Conservation (phyloP, 2,113 vertebrate species). For the Scartelaos histophorus region DNA sequence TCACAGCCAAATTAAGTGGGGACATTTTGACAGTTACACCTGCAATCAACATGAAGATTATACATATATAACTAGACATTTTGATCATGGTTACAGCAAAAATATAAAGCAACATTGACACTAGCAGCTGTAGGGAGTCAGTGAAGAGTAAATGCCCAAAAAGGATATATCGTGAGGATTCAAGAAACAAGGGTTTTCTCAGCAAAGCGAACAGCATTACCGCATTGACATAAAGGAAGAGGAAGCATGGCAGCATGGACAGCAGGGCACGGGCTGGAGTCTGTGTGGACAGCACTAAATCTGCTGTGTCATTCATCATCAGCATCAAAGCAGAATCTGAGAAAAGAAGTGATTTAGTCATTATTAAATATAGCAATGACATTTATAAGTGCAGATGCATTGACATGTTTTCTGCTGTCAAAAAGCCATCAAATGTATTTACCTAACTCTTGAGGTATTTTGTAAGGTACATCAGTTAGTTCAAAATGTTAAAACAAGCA, state of each 20-base stretch:
- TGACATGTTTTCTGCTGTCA: no score
- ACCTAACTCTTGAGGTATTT: neutral
- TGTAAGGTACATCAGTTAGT: neutral
- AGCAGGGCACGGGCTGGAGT: conserved; percentile 23
- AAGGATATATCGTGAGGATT: conserved; percentile 60
- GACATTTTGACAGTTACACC: conserved; percentile 25
- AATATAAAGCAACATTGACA: conserved; percentile 42
- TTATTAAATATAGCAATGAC: neutral
- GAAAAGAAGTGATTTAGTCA: neutral
- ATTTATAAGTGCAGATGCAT: no score
- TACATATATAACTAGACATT: conserved; percentile 44
- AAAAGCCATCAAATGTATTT: neutral
- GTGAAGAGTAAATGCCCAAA: conserved; percentile 61
- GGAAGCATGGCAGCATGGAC: conserved; percentile 46
- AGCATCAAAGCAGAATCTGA: conserved; percentile 22
- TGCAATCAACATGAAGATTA: conserved; percentile 1
- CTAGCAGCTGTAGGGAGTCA: conserved; percentile 55
- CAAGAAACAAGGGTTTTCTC: conserved; percentile 50
- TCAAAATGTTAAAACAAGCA: conserved; percentile 20
- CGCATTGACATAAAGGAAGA: conserved; percentile 59
- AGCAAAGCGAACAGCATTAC: conserved; percentile 61
- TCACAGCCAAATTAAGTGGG: conserved; percentile 59
- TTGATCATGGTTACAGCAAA: conserved; percentile 31
- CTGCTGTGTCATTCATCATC: conserved; percentile 44
- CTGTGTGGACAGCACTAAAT: neutral